These are phyloP conservation scores for Popillia japonica DNA, from an alignment of 1,140 invertebrate genomes.

Conservation along the genomic window DNA sequence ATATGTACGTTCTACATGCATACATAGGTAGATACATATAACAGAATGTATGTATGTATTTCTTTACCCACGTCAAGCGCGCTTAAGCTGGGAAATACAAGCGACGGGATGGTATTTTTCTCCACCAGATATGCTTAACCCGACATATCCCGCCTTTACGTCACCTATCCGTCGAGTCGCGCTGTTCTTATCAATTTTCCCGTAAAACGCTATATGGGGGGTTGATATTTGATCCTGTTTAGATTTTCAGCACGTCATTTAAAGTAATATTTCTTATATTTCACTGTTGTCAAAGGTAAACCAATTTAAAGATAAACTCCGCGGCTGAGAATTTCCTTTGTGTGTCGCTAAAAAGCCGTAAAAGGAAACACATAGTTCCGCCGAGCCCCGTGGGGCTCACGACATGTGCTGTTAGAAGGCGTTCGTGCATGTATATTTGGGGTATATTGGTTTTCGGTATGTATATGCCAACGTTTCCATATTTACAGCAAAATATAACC, in stretches of 20 bases:
- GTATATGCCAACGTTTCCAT: too few species aligned
- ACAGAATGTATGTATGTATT: not conserved
- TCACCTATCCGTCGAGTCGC: not conserved
- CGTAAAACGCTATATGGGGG: conserved; percentile 37
- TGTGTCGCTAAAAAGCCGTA: conserved; percentile 20
- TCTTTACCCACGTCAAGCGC: not conserved
- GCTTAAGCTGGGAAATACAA: not conserved
- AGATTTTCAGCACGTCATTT: conserved; percentile 34
- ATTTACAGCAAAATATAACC: too few species aligned
- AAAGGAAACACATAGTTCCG: conserved; percentile 17
- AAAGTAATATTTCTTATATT: conserved; percentile 45
- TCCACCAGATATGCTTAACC: not conserved
- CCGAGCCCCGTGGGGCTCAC: too few species aligned
- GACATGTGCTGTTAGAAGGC: too few species aligned
- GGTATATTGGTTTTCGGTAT: too few species aligned
- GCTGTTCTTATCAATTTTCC: conserved; percentile 41
- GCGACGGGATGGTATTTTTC: not conserved
- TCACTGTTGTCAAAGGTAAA: conserved; percentile 44
- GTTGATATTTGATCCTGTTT: conserved; percentile 39
- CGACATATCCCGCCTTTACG: not conserved
- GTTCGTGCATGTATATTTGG: too few species aligned
- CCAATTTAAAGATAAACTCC: conserved; percentile 42
- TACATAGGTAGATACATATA: not conserved
- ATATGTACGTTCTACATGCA: too few species aligned
- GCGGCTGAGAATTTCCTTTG: conserved; percentile 22